phyloP scores from a whole-genome alignment of 2,888 invertebrate genomes.

The Drosophila diplacantha region DNA sequence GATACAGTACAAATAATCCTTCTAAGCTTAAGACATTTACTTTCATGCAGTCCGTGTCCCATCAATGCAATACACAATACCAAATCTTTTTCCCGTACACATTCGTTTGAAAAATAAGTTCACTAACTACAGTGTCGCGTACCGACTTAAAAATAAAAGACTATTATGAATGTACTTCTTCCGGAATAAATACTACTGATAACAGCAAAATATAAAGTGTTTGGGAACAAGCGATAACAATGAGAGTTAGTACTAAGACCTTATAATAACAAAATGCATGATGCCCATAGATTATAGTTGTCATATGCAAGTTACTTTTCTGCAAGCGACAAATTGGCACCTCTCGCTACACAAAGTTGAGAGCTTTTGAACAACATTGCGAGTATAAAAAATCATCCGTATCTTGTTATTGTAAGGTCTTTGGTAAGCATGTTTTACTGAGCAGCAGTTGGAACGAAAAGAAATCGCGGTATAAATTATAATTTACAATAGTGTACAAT shows the following conservation, averaged over 20 bases:
- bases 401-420: background rate
- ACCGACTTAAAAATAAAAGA: conserved; percentile 45
- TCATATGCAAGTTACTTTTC: background rate
- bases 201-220: conserved; percentile 42
- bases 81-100: conserved; percentile 49
- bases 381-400: background rate
- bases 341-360: background rate
- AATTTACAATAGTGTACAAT: conserved; percentile 36
- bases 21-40: conserved; percentile 50
- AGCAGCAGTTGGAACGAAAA: conserved; percentile 25
- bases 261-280: background rate
- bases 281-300: too few relatives aligned
- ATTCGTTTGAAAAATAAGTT: conserved; percentile 58
- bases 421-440: conserved; percentile 26
- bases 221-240: conserved; percentile 44
- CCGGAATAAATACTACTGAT: conserved; percentile 56
- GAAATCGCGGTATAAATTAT: conserved; percentile 28
- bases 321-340: background rate
- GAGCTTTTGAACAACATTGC: background rate
- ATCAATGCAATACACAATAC: conserved; percentile 40
- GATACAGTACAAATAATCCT: conserved; percentile 33
- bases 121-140: conserved; percentile 51
- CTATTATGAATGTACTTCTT: conserved; percentile 30
- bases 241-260: conserved; percentile 1
- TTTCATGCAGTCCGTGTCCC: conserved; percentile 47